Evolutionary conservation across 2,113 vertebrate species (phyloP).

Genomic region (Oreochromis tanganicae): DNA sequence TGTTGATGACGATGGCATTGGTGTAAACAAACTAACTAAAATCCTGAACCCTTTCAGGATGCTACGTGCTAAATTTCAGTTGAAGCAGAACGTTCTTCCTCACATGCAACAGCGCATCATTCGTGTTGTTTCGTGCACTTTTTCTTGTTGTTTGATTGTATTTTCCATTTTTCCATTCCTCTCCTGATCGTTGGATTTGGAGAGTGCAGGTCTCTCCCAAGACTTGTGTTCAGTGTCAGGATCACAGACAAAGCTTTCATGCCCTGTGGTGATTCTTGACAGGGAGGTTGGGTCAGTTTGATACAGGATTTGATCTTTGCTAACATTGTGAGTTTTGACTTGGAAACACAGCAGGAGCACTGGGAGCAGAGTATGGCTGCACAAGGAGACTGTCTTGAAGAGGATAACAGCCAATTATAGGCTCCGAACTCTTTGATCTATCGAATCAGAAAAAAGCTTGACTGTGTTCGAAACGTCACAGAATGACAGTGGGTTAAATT

Average conservation of each 20-base stretch:
- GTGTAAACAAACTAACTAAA: not conserved
- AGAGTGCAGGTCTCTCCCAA: not conserved
- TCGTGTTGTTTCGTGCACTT: accelerated
- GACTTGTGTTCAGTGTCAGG: accelerated
- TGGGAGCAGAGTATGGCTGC: accelerated
- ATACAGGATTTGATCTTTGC: not conserved
- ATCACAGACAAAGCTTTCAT: not conserved
- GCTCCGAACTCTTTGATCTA: not conserved
- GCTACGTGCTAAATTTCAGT: not conserved
- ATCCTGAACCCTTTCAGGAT: not conserved
- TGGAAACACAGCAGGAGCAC: not conserved
- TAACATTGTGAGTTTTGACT: not conserved
- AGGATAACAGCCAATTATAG: no score
- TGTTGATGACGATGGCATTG: not conserved
- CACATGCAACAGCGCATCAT: not conserved
- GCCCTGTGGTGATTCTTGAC: not conserved
- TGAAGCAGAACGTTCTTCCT: not conserved
- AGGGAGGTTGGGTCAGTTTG: not conserved
- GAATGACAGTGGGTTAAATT: not conserved
- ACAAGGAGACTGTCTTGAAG: accelerated
- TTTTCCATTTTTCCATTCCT: not conserved
- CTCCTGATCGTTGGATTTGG: not conserved
- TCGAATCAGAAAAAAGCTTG: not conserved
- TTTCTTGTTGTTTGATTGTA: not conserved
- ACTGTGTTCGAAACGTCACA: not conserved